Evolutionary conservation across 2,113 vertebrate genomes (phyloP), one percentile per base, ranked within the genome.

Genomic region (Meleagris gallopavo): DNA sequence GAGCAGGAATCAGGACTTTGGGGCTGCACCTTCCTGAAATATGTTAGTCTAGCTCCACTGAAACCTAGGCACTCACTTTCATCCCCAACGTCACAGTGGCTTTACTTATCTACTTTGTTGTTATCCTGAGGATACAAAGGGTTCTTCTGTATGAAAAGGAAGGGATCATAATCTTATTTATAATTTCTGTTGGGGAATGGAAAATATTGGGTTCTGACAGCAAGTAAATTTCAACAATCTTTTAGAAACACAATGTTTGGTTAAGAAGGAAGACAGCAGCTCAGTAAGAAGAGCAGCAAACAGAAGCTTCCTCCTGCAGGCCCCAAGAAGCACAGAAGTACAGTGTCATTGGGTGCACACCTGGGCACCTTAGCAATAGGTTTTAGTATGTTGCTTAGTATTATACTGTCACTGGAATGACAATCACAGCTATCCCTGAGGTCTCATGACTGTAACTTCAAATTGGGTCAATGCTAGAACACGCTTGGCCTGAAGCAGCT

Each of bases 311-410:
- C 54, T 40, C 73, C 76, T 74, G 65, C 70, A 62, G 81, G 55
- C 65, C 65, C 21, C 10, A 34, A 36, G 1, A 29, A 13, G 7
- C 1, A 0, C 8, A 34, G 18, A 66, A 61, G 5, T 4, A 32
- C 1, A 29, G 12, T 2, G 24, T 1, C 1, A 65, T 4, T 61
- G 17, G 25, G 46, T 24, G 55, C 38, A 3, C 0, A 60, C 1
- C n/a, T 40, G 11, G 36, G 38, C 30, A 40, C 3, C 4, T 34
- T 14, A 32, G n/a, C 25, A 57, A 25, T 0, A 71, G n/a, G 16
- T 36, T 40, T 57, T 27, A 57, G 20, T 10, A 36, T 30, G 27
- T 10, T 16, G 52, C 52, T 30, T 30, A 17, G 52, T 6, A 29
- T 29, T 54, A 5, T 30, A 30, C 25, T 30, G 52, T 30, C 13